phyloP scores from a whole-genome alignment of 2,797 vertebrate genomes.

The Crocodylus rhombifer region DNA sequence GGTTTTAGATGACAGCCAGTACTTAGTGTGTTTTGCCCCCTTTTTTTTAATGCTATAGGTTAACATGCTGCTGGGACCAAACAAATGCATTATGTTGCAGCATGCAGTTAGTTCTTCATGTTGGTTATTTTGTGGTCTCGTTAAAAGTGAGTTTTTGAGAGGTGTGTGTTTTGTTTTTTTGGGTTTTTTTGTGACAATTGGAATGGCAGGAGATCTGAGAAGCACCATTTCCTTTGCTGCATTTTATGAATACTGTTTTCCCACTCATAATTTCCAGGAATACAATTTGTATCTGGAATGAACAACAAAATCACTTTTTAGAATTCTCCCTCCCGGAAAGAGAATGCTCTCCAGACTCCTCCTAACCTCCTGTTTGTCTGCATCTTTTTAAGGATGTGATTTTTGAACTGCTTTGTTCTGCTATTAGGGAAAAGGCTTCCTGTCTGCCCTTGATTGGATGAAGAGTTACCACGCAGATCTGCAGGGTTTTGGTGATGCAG shows the following conservation, averaged over 20 bases:
- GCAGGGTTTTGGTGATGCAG: background rate
- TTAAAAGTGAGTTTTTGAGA: background rate
- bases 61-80: rapidly evolving
- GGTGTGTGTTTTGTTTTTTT: no score
- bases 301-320: background rate
- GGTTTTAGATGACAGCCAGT: background rate
- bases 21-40: background rate
- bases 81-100: background rate
- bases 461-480: constrained; percentile 22
- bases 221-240: constrained; percentile 17
- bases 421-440: constrained; percentile 24
- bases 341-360: background rate
- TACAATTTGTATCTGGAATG: constrained; percentile 8
- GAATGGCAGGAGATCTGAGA: constrained; percentile 53
- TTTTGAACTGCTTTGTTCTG: constrained; percentile 1
- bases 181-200: background rate
- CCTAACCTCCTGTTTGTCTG: background rate
- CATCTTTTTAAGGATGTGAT: rapidly evolving
- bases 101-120: rapidly evolving
- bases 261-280: constrained; percentile 62
- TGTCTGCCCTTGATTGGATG: constrained; percentile 41
- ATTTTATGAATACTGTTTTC: constrained; percentile 37
- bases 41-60: background rate
- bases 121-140: background rate
- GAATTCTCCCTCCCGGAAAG: background rate